Evolutionary conservation across 2,888 invertebrate species (phyloP), one percentile per base, ranked within the genome.

Genomic region (Busseola fusca): DNA sequence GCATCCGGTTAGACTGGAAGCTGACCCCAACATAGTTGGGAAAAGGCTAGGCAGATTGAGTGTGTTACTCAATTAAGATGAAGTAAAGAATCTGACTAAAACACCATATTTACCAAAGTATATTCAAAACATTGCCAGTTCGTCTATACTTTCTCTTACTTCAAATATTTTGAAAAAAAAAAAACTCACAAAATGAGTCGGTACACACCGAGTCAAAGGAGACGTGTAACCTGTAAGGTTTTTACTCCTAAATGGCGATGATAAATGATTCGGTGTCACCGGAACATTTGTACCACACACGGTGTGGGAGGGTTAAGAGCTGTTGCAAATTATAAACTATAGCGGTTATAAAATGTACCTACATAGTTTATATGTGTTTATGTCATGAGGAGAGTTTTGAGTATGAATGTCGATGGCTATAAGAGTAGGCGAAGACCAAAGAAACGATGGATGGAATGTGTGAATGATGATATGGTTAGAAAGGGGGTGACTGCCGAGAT

Each of bases 201-300:
- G 84, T 72, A 21, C n/a, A 2, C 37, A 37, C 34, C 14, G 58
- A 72, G 50, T 77, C 79, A 77, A 74, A 77, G 74, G 18, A 60
- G 56, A 25, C 14, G 4, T 81, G 64, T 62, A 73, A 52, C 62
- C 57, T 58, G 76, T 73, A 59, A 58, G n/a, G 48, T 56, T 68
- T 79, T 57, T 56, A 69, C 52, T 76, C 30, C 18, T 70, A 68
- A 75, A 76, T 73, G 21, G 58, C 81, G 72, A 76, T 91, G 92
- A 93, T 92, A 90, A 93, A 93, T 93, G 92, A 83, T 82, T 70
- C 6, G 18, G 71, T 89, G 92, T 91, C 90, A 78, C 85, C 60
- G 73, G 79, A 54, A 64, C 84, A 70, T 78, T 74, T 85, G 78
- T 83, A 72, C 93, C 93, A 89, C 93, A 93, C 93, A 93, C 92